These are phyloP conservation scores for Morone saxatilis DNA, from an alignment of 2,113 vertebrate genomes.

Conservation along the genomic window DNA sequence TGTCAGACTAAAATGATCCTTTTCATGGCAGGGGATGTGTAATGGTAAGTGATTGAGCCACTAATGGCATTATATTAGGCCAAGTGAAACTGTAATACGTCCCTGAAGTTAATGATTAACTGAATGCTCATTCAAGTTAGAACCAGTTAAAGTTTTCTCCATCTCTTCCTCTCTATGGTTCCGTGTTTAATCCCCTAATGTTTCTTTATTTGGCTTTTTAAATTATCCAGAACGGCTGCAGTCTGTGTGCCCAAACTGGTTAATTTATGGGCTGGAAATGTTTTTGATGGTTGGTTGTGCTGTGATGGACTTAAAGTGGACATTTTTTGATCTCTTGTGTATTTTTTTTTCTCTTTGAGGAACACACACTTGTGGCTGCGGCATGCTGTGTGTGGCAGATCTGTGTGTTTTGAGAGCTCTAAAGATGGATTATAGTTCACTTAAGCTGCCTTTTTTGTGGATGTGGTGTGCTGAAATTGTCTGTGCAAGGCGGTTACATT, in stretches of 20 bases:
- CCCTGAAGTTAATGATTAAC: conserved; percentile 51
- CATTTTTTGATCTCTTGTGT: conserved; percentile 35
- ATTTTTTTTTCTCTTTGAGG: conserved; percentile 7
- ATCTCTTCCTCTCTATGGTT: not conserved
- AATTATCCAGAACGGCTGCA: conserved; percentile 28
- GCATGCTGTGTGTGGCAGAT: conserved; percentile 8
- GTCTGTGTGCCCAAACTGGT: conserved; percentile 25
- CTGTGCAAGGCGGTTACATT: conserved; percentile 14
- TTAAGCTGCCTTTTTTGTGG: conserved; percentile 15
- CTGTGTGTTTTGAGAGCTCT: conserved; percentile 12
- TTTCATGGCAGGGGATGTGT: conserved; percentile 40
- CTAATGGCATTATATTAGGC: conserved; percentile 46
- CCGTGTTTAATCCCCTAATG: conserved; percentile 31
- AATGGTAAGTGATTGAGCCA: conserved; percentile 47
- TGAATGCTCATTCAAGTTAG: conserved; percentile 45
- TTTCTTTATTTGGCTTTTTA: conserved; percentile 41
- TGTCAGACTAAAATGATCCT: conserved; percentile 18
- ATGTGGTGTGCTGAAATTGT: conserved; percentile 10
- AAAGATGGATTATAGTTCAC: conserved; percentile 8
- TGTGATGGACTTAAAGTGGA: conserved; percentile 29
- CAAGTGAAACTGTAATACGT: conserved; percentile 39
- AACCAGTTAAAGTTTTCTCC: conserved; percentile 29
- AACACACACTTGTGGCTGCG: conserved; percentile 17
- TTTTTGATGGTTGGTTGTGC: conserved; percentile 24
- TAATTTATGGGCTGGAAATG: conserved; percentile 45